Evolutionary conservation across 2,797 vertebrate species (phyloP), one percentile per base, ranked within the genome.

Genomic region (Triplophysa bombifrons): DNA sequence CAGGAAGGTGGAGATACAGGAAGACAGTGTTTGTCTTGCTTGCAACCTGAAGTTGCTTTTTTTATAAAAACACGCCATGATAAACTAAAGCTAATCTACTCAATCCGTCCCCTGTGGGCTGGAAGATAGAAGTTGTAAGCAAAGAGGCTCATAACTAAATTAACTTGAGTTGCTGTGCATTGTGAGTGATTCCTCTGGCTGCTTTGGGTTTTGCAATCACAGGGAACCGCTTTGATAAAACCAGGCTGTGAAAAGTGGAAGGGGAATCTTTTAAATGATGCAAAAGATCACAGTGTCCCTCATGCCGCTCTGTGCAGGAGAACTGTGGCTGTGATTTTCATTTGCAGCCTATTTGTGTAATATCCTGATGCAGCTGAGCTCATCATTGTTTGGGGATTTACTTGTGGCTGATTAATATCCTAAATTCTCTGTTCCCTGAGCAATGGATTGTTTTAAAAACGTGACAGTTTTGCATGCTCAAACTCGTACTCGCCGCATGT

Each of bases 361-460:
- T 58, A 84, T 60, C 46, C 65, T 67, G 14, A 11, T 63, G 44
- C 55, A 38, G 61, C 34, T 14, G 34, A 63, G 48, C 60, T 63
- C 20, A 14, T 38, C 44, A 55, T 63, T 19, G 55, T 41, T 51
- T 66, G 74, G 44, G 56, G 48, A 72, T 22, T 81, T 72, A 74
- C 66, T 66, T 27, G 64, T 38, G 63, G 48, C 44, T 53, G 61
- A 38, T 67, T 60, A 25, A 5, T 58, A 44, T 46, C 17, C 30
- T 11, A 60, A 60, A 71, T 51, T 50, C 44, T 46, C 19, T 72
- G 65, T 17, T 68, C 46, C 12, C 61, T 9, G 10, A 55, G 30
- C 64, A 56, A n/a, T 16, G 50, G 58, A 50, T 58, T 74, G 20
- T 74, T 48, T 48, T 69, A 53, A 79, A 56, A 69, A 14, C 13